Conservation (phyloP, 2,797 vertebrate species). For the Parambassis ranga region DNA sequence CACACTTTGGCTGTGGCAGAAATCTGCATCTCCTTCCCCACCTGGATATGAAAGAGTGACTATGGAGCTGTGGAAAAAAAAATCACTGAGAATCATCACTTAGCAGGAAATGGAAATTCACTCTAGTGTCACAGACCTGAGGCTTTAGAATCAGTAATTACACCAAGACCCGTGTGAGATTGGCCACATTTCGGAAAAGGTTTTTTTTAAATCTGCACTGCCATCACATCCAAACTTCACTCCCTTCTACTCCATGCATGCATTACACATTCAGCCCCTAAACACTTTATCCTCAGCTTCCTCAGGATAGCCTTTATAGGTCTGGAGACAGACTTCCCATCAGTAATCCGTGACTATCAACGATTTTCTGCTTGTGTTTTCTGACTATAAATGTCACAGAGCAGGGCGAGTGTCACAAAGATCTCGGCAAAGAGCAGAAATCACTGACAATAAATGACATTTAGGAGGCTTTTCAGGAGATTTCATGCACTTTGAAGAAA, state of each 20-base stretch:
- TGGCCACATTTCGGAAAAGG: slow-evolving; percentile 26
- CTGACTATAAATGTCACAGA: slow-evolving; percentile 58
- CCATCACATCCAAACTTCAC: slow-evolving; percentile 24
- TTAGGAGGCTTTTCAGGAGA: slow-evolving; percentile 15
- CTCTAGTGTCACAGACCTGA: slow-evolving; percentile 44
- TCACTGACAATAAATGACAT: slow-evolving; percentile 21
- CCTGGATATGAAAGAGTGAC: slow-evolving; percentile 50
- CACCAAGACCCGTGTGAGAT: slow-evolving; percentile 26
- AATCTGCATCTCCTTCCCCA: slow-evolving; percentile 64
- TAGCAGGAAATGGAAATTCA: slow-evolving; percentile 59
- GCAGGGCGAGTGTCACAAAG: slow-evolving; percentile 19
- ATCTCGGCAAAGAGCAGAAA: slow-evolving; percentile 3
- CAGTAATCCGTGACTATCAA: slow-evolving; percentile 49
- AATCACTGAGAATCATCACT: slow-evolving; percentile 44
- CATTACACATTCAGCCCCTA: neutral
- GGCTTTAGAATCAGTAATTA: slow-evolving; percentile 54
- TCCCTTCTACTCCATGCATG: neutral
- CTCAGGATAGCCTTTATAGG: neutral
- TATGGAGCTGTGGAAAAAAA: slow-evolving; percentile 25
- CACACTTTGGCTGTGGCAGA: slow-evolving; percentile 46
- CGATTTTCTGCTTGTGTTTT: slow-evolving; percentile 50
- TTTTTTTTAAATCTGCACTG: slow-evolving; percentile 23
- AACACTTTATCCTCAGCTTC: neutral
- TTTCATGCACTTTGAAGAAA: slow-evolving; percentile 56
- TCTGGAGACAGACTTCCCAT: slow-evolving; percentile 47